Base-by-base conservation (phyloP, 2,888 invertebrate genomes). In the Anarsia innoxiella region DNA sequence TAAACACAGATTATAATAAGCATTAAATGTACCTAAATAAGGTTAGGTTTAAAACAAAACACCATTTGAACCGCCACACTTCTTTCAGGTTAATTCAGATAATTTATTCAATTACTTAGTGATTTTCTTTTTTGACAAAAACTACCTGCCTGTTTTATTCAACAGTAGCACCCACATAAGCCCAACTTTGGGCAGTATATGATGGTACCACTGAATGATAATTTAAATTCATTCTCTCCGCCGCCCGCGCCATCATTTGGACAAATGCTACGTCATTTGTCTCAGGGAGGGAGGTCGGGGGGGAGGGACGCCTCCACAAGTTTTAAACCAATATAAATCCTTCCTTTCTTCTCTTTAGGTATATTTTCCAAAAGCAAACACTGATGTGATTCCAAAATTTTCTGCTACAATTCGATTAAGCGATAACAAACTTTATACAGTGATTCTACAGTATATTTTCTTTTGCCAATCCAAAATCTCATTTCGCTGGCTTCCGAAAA, bases 211-310 rank as follows among this genome's bases (percentile, higher is more conserved):
- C 83, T 82, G 85, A 83, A 86, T 85, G 86, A 86, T 86, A 86
- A 86, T 86, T 86, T 86, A 86, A 86, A 86, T 86, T 86, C 86
- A 86, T 86, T 86, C 84, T 85, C 86, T 86, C 72, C 75, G 74
- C 76, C 84, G 83, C 84, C 84, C 83, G 83, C 84, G 84, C 86
- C 86, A 86, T 86, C 86, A 86, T 86, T 85, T 82, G 85, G 86
- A 86, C 86, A 86, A 86, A 86, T 86, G 85, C 73, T 75, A 72
- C 72, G 71, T 80, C 84, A 85, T 86, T 86, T 85, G 76, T 86
- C 85, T 83, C 70, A 73, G 76, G 76, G 82, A 52, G 53, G 66
- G 75, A 59, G 54, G 46, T 63, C 68, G 46, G 63, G 52, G 69
- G 69, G 71, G 59, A 58, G 61, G 59, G 56, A 55, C 59, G 53